These are phyloP conservation scores for Aspidapion aeneum DNA, from an alignment of 2,888 invertebrate genomes.

Conservation along the genomic window DNA sequence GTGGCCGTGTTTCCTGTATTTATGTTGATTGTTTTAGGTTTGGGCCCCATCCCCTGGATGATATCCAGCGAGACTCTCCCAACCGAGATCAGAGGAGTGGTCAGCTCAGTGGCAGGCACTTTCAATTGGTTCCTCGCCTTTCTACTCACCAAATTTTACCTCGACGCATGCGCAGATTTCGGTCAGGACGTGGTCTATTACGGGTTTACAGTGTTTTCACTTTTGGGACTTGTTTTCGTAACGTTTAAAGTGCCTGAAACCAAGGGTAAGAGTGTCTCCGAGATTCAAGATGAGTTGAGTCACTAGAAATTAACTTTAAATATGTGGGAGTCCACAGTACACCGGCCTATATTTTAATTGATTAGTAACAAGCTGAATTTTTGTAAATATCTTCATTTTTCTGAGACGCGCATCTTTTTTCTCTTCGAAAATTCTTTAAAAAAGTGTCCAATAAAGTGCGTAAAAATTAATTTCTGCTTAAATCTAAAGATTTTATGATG, in stretches of 20 bases:
- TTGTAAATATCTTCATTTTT: too few species aligned
- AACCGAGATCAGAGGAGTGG: slow-evolving; percentile 72
- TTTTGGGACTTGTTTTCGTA: slow-evolving; percentile 61
- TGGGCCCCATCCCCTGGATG: slow-evolving; percentile 88
- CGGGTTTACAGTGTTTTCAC: slow-evolving; percentile 66
- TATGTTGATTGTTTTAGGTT: too few species aligned
- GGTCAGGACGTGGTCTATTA: slow-evolving; percentile 68
- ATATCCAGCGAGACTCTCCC: slow-evolving; percentile 81
- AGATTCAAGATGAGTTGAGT: slow-evolving; percentile 38
- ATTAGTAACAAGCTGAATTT: too few species aligned
- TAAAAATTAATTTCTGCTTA: too few species aligned
- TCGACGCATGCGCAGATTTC: slow-evolving; percentile 53
- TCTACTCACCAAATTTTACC: slow-evolving; percentile 72
- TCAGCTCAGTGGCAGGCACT: slow-evolving; percentile 74
- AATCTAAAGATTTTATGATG: too few species aligned
- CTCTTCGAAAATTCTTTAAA: too few species aligned
- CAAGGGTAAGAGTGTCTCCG: slow-evolving; percentile 40
- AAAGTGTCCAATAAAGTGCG: too few species aligned
- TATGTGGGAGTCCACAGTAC: too few species aligned
- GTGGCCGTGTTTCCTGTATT: too few species aligned
- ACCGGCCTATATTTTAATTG: too few species aligned
- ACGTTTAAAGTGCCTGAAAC: slow-evolving; percentile 41
- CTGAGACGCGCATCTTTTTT: too few species aligned
- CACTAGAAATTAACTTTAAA: not conserved
- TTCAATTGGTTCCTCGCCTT: slow-evolving; percentile 82